Base-by-base conservation (phyloP, 2,113 vertebrate species). In the Phaethon lepturus region DNA sequence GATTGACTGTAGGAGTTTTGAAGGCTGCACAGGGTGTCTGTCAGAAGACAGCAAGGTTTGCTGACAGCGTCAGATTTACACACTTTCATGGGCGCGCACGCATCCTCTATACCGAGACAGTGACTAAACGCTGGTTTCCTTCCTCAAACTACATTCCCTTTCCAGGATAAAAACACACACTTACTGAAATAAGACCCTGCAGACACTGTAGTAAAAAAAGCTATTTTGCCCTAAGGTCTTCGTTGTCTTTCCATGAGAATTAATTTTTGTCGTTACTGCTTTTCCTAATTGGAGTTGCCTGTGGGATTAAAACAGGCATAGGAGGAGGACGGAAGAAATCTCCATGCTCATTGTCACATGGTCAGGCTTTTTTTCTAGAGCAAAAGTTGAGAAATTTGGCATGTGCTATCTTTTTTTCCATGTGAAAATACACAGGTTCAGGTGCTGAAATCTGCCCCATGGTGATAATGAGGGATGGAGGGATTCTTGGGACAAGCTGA, bases 21-120 rank as follows among this genome's bases (percentile, higher is more conserved):
- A 96, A 97, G 84, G 94, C 96, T 93, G 91, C 82, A 31, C 64
- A 20, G 78, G 88, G 68, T 95, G 90, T 95, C 93, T 96, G 90
- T 93, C 94, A 94, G 90, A 31, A 86, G 72, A 13, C 68, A 56
- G 82, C 78, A 49, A 71, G 81, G 84, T 97, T 66, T 97, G 95
- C 93, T 96, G 95, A 92, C 86, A 92, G 94, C 56, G 13, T 96
- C 68, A 50, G 72, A 58, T 90, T 88, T 80, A 71, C 59, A 64
- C 74, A 60, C 58, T 52, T 33, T 35, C 68, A 23, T 64, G 87
- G 93, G 75, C 28, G 66, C 5, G 0, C 56, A n/a, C 16, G 0
- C 31, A 13, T 56, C 68, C 92, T 49, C 38, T 25, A 50, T 78
- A 45, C 52, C 5, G 29, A 77, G 89, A 45, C 50, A 53, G 68